Percentiles rank a stretch among this genome's conserved stretches.
Evolutionary conservation across 1,140 invertebrate genomes (phyloP).

Genomic region (Diuraphis noxia): DNA sequence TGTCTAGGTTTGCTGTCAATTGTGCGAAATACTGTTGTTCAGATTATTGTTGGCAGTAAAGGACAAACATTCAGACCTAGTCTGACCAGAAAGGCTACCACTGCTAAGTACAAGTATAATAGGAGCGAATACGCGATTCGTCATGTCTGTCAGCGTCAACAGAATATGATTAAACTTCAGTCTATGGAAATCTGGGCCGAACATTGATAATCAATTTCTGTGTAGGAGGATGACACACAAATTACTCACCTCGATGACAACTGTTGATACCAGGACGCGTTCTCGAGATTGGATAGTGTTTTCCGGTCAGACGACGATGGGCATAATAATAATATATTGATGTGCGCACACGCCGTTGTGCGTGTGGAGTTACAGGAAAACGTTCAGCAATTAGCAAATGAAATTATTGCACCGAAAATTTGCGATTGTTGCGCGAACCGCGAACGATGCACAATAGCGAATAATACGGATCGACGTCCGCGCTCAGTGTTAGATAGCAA

Average conservation of each 20-base stretch:
- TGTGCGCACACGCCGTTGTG: not conserved
- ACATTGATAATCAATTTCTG: not conserved
- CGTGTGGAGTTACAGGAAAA: not conserved
- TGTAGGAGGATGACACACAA: not conserved
- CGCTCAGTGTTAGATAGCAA: not conserved
- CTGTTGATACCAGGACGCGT: constrained; percentile 29
- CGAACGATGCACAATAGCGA: not conserved
- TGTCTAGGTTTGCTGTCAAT: not conserved
- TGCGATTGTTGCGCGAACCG: not conserved
- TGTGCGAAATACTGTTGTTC: not conserved
- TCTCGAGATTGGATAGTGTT: not conserved
- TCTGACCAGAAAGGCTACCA: not conserved
- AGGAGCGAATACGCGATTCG: not conserved
- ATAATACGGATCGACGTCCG: not conserved
- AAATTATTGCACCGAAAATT: not conserved
- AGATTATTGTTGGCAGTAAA: not conserved
- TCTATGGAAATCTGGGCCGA: not conserved
- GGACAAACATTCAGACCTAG: not conserved
- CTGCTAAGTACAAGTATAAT: not conserved
- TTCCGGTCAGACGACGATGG: not conserved
- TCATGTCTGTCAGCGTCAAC: not conserved
- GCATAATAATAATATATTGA: not conserved
- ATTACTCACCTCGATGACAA: constrained; percentile 45
- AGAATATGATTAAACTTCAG: not conserved
- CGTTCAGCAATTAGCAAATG: not conserved